phyloP scores from a whole-genome alignment of 2,113 vertebrate genomes.

The Oceanites oceanicus region DNA sequence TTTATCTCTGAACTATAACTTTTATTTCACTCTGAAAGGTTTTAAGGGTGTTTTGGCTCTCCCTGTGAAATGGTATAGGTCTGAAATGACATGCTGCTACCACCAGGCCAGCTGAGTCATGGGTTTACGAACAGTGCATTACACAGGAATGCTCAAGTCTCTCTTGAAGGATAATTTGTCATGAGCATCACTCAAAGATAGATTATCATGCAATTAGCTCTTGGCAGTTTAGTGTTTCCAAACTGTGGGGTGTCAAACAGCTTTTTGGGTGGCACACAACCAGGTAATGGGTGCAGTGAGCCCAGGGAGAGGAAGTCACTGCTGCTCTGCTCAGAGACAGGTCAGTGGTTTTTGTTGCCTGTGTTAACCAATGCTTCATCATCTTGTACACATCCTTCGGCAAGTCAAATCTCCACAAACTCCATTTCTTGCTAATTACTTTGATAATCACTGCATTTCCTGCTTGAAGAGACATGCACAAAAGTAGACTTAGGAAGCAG shows the following conservation, averaged over 20 bases:
- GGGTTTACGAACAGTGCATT: not conserved
- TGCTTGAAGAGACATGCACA: not conserved
- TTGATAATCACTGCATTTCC: not conserved
- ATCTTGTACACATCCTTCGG: rapidly evolving
- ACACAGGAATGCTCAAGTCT: not conserved
- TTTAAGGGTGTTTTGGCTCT: not conserved
- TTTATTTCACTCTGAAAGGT: not conserved
- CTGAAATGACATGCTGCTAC: not conserved
- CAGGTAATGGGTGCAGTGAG: not conserved
- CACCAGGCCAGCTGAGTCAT: not conserved
- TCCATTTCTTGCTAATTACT: not conserved
- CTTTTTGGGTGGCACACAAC: not conserved
- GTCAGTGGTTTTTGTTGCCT: not conserved
- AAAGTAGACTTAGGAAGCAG: not conserved
- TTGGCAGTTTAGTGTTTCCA: not conserved
- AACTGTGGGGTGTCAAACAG: not conserved
- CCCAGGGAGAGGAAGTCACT: not conserved
- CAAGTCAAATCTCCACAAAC: not conserved
- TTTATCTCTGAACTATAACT: not conserved
- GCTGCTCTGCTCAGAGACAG: not conserved
- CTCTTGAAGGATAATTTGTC: not conserved
- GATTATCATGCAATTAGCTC: not conserved
- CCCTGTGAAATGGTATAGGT: rapidly evolving
- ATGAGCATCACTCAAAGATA: not conserved
- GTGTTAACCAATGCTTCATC: not conserved